phyloP scores from a whole-genome alignment of 1,140 invertebrate species.

The Ostrea denselamellosa region DNA sequence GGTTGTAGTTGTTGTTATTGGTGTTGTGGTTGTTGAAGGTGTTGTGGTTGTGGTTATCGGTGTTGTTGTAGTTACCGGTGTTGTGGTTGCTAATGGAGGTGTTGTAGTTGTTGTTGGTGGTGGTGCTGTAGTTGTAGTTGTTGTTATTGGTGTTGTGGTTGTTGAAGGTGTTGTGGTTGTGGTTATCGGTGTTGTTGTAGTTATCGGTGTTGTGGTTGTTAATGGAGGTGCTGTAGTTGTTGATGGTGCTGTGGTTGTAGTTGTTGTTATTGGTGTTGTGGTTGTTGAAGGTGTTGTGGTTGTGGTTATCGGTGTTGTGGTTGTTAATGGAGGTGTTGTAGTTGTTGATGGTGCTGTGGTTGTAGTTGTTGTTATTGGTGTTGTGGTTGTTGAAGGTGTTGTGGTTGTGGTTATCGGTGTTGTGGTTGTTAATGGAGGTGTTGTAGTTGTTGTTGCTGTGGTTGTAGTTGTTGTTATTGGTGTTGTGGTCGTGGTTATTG shows the following conservation, averaged over 20 bases:
- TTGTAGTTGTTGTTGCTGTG: not conserved
- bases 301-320: not conserved
- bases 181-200: not conserved
- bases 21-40: no score
- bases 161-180: not conserved
- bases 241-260: no score
- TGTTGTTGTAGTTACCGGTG: not conserved
- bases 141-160: not conserved
- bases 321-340: not conserved
- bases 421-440: not conserved
- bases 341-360: not conserved
- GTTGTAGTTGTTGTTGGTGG: not conserved
- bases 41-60: no score
- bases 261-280: not conserved
- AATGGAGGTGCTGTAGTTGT: no score
- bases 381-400: not conserved
- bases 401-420: not conserved
- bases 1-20: no score
- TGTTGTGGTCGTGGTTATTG: not conserved
- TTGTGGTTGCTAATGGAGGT: not conserved
- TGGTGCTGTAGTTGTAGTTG: not conserved
- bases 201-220: no score
- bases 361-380: not conserved
- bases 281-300: not conserved
- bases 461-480: not conserved